Base-by-base conservation (phyloP, 2,113 vertebrate species). In the Hepsetus odoe region DNA sequence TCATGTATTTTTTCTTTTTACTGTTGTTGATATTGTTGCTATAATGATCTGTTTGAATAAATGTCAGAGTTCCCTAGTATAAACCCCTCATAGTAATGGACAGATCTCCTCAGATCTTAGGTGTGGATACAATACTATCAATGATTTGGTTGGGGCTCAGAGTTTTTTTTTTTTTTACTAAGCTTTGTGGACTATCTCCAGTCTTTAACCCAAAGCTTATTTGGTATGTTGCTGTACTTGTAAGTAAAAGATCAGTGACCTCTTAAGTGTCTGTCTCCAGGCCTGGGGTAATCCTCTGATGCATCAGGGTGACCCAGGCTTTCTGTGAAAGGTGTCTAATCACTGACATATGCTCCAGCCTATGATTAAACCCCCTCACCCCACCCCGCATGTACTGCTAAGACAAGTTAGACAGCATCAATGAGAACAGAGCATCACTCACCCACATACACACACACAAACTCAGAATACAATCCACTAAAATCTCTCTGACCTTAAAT, bases 401-500 rank as follows among this genome's bases (percentile, higher is more conserved):
- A n/a, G n/a, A n/a, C 26, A 46, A 71, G 64, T 66, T 49, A 76
- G 8, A 81, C 46, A 35, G 18, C 40, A 44, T 70, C 44, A 82
- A 30, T 44, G 53, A 82, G 64, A 74, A 62, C 28, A 28, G n/a
- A 10, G 13, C 44, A 62, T 74, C 68, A 28, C 62, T 30, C 56
- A 64, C 30, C 7, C 28, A 33, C 30, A 49, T 28, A 76, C 22
- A 26, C 18, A 14, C 51, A 58, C 53, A 35, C 24, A 76, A 22
- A 56, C 1, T 38, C 59, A 72, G 70, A 72, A 72, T 56, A 14
- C 65, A 69, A 79, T 79, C 76, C 65, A 44, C 46, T 78, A 77
- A 72, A 80, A 80, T 80, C 55, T 70, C 55, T 74, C 10, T 74
- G 74, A 77, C 78, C 78, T 77, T 61, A 65, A 58, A 20, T 65